phyloP scores from a whole-genome alignment of 2,888 invertebrate genomes.

The Ophion ellenae region DNA sequence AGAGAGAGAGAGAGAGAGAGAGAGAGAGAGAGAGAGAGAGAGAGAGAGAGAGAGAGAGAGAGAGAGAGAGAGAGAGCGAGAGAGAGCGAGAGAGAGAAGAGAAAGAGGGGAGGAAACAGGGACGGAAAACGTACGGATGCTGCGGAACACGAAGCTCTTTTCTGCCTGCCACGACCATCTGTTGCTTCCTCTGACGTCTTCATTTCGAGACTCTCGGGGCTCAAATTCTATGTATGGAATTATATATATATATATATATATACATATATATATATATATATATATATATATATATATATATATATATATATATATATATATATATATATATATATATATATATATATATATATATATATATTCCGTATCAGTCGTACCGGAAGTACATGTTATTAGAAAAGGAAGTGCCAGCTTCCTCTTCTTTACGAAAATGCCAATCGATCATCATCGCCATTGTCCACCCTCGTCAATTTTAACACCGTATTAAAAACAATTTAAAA shows the following conservation, averaged over 20 bases:
- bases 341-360: constrained; percentile 5
- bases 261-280: too few species aligned
- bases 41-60: too few species aligned
- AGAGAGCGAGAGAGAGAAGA: background rate
- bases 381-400: constrained; percentile 3
- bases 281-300: too few species aligned
- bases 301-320: too few species aligned
- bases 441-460: too few species aligned
- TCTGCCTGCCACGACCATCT: constrained; percentile 66
- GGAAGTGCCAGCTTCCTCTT: background rate
- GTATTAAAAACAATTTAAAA: too few species aligned
- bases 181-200: constrained; percentile 70
- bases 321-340: background rate
- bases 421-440: too few species aligned
- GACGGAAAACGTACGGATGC: constrained; percentile 48
- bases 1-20: too few species aligned
- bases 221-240: background rate
- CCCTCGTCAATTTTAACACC: too few species aligned
- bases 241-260: background rate
- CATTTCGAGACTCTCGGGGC: constrained; percentile 60
- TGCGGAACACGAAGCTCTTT: constrained; percentile 51
- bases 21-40: too few species aligned
- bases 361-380: constrained; percentile 1
- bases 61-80: background rate
- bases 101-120: background rate